A percentile compares a stretch with the other conserved stretches of the same genome.
Evolutionary conservation across 2,888 invertebrate species (phyloP).

Genomic region (Clusia tigrina): DNA sequence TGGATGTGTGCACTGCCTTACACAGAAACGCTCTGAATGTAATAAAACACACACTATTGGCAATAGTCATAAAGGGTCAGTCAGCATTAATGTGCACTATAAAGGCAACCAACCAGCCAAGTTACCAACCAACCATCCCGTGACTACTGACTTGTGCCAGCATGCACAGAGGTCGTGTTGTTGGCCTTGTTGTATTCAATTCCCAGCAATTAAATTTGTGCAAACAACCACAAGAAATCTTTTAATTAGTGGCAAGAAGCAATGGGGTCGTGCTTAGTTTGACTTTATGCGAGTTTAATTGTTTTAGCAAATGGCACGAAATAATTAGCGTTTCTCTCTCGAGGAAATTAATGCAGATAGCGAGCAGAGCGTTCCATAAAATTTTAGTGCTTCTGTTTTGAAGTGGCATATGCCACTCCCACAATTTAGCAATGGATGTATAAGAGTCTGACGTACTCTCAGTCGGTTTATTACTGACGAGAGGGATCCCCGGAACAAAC

Average conservation of each 20-base stretch:
- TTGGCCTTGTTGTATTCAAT: constrained; percentile 23
- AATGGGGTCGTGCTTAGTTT: background rate
- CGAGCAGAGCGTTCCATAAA: too few species aligned
- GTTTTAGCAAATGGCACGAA: background rate
- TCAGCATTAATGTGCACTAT: background rate
- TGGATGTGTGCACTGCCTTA: too few species aligned
- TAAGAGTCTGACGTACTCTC: too few species aligned
- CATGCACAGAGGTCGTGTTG: background rate
- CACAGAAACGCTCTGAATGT: background rate
- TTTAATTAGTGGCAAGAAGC: constrained; percentile 34
- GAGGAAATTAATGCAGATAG: too few species aligned
- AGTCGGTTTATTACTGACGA: too few species aligned
- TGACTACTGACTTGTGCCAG: background rate
- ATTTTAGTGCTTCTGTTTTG: too few species aligned
- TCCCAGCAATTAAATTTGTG: constrained; percentile 31
- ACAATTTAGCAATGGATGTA: too few species aligned
- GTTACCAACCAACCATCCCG: too few species aligned
- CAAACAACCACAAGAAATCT: constrained; percentile 23
- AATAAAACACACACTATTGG: background rate
- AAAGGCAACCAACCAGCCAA: background rate
- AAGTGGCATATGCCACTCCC: too few species aligned
- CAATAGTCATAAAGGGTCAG: background rate
- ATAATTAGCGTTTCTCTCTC: too few species aligned
- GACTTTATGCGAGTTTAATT: constrained; percentile 3
- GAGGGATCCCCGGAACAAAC: too few species aligned